These are phyloP conservation scores for Enteromius anoplus DNA, from an alignment of 2,797 vertebrate species.

Conservation along the genomic window DNA sequence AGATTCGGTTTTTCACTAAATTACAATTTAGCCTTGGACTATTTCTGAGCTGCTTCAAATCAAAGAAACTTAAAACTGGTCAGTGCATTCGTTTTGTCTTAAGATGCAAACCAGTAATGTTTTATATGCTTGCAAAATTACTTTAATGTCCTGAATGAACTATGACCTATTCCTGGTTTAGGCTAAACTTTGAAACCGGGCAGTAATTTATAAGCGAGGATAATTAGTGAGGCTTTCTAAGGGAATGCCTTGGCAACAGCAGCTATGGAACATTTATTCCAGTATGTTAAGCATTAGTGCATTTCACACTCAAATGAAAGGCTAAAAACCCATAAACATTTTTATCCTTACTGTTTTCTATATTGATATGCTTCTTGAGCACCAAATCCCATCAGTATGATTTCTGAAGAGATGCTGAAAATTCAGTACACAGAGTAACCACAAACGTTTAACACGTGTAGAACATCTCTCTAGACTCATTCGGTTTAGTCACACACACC, in stretches of 20 bases:
- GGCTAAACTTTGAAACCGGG: too few species aligned
- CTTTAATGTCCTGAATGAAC: too few species aligned
- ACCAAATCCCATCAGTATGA: not conserved
- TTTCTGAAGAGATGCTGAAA: slow-evolving; percentile 2
- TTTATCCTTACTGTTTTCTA: not conserved
- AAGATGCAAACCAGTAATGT: too few species aligned
- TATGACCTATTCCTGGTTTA: too few species aligned
- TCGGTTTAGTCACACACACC: slow-evolving; percentile 11
- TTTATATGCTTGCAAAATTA: too few species aligned
- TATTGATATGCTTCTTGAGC: not conserved
- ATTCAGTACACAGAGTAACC: not conserved
- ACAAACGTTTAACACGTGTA: not conserved
- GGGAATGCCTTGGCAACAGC: not conserved
- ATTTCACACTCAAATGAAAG: not conserved
- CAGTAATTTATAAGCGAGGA: not conserved
- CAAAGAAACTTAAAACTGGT: too few species aligned
- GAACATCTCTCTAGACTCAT: slow-evolving; percentile 4
- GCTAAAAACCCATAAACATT: not conserved
- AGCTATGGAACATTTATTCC: not conserved
- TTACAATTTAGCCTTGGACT: not conserved
- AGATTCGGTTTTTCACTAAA: not conserved
- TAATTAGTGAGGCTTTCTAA: not conserved
- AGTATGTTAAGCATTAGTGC: not conserved
- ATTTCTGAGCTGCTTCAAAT: too few species aligned
- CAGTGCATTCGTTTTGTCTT: too few species aligned